Base-by-base conservation (phyloP, 2,113 vertebrate genomes). In the Cynopterus brachyotis region DNA sequence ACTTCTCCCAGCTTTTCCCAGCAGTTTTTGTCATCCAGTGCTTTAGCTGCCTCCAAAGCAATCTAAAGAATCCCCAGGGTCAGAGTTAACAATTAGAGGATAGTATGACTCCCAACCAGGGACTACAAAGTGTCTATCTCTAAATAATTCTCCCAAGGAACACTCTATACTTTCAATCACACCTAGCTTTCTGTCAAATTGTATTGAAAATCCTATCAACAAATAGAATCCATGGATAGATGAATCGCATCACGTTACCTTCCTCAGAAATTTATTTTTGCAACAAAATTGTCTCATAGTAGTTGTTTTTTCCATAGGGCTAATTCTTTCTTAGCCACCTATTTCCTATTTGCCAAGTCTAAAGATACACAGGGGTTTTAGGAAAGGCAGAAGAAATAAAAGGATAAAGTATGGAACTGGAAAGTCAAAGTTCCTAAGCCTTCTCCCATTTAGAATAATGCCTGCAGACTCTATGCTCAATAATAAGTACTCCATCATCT, bases 1-100 rank as follows among this genome's bases (percentile, higher is more conserved):
- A 99, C 99, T 94, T 99, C 99, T 0, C 99, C 99, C 95, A 99
- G 98, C 84, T 99, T 99, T 97, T 99, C 99, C 99, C 99, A 99
- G 98, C 99, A 99, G 96, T 99, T 99, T 94, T 99, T 99, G 96
- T 99, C 99, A 57, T 99, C 99, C 96, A 99, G 98, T 1, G 99
- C 99, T 96, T 99, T 99, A 73, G 99, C 99, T 2, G 99, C 99
- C 96, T 99, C 99, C 96, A 99, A 98, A 24, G 99, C 99, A 87
- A 99, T 98, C 99, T 99, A 90, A 42, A 75, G 5, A 55, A 85
- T 50, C 35, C 89, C 91, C 66, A 64, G 57, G 24, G 42, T 82
- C 6, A 84, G 32, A 79, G 7, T 79, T 76, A 91, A 82, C 5
- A 69, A 24, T 28, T 55, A 57, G 32, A 35, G 40, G 24, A 59